phyloP scores from a whole-genome alignment of 2,797 vertebrate species.

The Lagorchestes hirsutus region DNA sequence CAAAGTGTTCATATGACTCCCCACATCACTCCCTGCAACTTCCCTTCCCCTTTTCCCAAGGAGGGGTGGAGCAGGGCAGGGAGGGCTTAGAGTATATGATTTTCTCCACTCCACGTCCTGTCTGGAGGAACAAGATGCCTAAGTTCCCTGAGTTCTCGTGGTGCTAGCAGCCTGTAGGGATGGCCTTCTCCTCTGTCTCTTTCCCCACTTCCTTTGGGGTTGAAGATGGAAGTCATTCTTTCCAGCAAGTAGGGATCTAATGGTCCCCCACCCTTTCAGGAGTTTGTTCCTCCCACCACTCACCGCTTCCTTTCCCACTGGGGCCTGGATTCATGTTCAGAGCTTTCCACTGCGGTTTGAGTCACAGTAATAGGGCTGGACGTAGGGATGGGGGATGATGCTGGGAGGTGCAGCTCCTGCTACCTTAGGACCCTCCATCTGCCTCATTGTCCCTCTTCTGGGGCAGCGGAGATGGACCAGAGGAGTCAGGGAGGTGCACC shows the following conservation, averaged over 20 bases:
- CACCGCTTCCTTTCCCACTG: neutral
- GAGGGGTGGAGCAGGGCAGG: neutral
- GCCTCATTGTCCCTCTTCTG: neutral
- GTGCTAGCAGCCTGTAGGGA: neutral
- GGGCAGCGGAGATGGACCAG: too few relatives aligned
- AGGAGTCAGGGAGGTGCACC: neutral
- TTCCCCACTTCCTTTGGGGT: neutral
- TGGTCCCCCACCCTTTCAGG: neutral
- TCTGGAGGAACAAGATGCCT: neutral
- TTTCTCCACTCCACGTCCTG: neutral
- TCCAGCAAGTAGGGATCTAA: neutral
- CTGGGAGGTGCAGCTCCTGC: neutral
- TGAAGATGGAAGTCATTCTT: neutral
- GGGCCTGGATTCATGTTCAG: neutral
- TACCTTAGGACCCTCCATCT: neutral
- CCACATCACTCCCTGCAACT: slow-evolving; percentile 30
- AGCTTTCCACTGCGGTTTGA: neutral
- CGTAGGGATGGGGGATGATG: neutral
- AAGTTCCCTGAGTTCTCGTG: neutral
- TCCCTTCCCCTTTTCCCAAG: neutral
- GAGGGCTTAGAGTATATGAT: neutral
- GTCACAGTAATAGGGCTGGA: neutral
- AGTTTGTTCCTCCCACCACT: neutral
- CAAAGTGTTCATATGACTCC: slow-evolving; percentile 94
- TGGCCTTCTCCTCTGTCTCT: neutral